Evolutionary conservation across 1,140 invertebrate species (phyloP).

Genomic region (Papilio glaucus): DNA sequence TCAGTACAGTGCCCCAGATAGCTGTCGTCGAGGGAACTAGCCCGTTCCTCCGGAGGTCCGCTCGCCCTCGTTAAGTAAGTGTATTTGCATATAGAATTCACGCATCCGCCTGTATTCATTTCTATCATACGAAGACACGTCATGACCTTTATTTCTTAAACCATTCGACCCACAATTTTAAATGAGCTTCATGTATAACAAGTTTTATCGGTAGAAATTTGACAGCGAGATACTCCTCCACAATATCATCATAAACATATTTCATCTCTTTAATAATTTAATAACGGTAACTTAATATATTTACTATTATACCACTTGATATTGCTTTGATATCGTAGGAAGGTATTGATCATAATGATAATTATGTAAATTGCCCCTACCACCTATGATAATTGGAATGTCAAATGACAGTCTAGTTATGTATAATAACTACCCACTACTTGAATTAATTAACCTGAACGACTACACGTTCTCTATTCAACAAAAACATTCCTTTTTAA

Average conservation of each 20-base stretch:
- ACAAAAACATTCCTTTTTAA: background rate
- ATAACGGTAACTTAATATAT: too few species aligned
- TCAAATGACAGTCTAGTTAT: too few species aligned
- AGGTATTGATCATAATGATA: too few species aligned
- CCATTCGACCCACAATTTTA: constrained; percentile 9
- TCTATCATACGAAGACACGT: constrained; percentile 71
- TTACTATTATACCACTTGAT: too few species aligned
- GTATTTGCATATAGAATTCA: constrained; percentile 69
- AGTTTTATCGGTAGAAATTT: too few species aligned
- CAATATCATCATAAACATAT: too few species aligned
- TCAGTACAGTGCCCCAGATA: constrained; percentile 72
- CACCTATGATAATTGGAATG: too few species aligned
- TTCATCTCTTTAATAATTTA: too few species aligned
- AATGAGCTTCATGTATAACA: constrained; percentile 30
- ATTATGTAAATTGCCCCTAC: too few species aligned
- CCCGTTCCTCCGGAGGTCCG: constrained; percentile 63
- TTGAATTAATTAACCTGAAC: constrained; percentile 4
- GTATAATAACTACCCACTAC: constrained; percentile 25
- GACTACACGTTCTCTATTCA: background rate
- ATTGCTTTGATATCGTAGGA: too few species aligned
- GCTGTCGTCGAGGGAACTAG: constrained; percentile 60
- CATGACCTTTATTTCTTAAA: constrained; percentile 61
- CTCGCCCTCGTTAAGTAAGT: constrained; percentile 71
- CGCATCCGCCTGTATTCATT: constrained; percentile 61
- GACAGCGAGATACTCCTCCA: too few species aligned